These are phyloP conservation scores for Sabellastarte sp. DNA, from an alignment of 2,888 invertebrate genomes.

Conservation along the genomic window DNA sequence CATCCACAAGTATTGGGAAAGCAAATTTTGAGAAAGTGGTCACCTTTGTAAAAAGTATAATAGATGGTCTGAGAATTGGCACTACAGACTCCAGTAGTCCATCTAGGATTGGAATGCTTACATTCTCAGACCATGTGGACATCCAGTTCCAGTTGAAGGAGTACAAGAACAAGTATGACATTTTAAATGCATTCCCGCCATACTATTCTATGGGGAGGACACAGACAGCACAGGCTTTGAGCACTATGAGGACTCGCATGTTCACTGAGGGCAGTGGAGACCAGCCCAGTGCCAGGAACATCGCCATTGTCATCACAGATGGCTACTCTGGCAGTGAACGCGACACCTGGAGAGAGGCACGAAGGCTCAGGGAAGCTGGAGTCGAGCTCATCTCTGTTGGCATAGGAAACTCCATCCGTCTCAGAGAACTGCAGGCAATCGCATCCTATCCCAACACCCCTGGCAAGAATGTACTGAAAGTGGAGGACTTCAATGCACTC, in stretches of 20 bases:
- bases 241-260: neutral
- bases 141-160: constrained; percentile 5
- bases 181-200: constrained; percentile 2
- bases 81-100: neutral
- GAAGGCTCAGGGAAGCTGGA: constrained; percentile 4
- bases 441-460: constrained; percentile 11
- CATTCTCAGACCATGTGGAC: neutral
- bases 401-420: constrained; percentile 10
- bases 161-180: constrained; percentile 4
- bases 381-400: constrained; percentile 22
- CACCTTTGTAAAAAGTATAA: constrained; percentile 11
- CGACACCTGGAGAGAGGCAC: constrained; percentile 12
- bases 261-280: constrained; percentile 11
- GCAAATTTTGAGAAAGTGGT: constrained; percentile 24
- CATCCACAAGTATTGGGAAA: constrained; percentile 19
- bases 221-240: neutral
- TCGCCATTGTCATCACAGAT: constrained; percentile 22
- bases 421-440: constrained; percentile 9
- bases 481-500: constrained; percentile 8
- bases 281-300: constrained; percentile 10
- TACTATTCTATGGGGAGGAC: constrained; percentile 3
- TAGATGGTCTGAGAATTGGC: constrained; percentile 10
- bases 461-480: constrained; percentile 8
- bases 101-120: neutral
- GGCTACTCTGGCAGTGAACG: constrained; percentile 15